Evolutionary conservation across 2,113 vertebrate species (phyloP).

Genomic region (Ailuropoda melanoleuca): DNA sequence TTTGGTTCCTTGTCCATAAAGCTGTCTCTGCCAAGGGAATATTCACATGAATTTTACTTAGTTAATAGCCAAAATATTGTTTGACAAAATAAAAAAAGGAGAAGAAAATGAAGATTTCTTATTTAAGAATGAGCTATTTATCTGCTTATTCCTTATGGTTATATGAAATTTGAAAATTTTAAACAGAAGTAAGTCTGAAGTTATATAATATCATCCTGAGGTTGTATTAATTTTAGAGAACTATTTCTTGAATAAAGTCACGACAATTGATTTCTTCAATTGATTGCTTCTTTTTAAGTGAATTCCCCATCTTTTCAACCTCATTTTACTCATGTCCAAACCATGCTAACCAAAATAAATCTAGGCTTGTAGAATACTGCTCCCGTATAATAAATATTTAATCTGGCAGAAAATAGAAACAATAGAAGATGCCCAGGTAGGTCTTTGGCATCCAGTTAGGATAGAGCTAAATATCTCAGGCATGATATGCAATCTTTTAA

Average conservation of each 20-base stretch:
- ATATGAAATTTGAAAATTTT: background rate
- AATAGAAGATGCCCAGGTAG: background rate
- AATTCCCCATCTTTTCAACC: background rate
- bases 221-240: background rate
- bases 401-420: conserved; percentile 12
- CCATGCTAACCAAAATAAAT: background rate
- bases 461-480: background rate
- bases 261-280: background rate
- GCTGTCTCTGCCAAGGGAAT: background rate
- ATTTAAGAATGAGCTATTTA: background rate
- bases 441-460: background rate
- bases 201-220: background rate
- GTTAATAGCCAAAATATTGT: background rate
- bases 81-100: background rate
- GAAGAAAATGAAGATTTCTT: background rate
- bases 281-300: background rate
- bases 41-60: background rate
- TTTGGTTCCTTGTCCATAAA: background rate
- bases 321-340: background rate
- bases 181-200: background rate
- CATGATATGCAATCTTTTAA: background rate
- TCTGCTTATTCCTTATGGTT: background rate
- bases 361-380: background rate
- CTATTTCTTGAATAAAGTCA: background rate
- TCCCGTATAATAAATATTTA: background rate